Percentiles rank a stretch among this genome's conserved stretches.
phyloP scores from a whole-genome alignment of 1,140 invertebrate species.

The Psix sp. region DNA sequence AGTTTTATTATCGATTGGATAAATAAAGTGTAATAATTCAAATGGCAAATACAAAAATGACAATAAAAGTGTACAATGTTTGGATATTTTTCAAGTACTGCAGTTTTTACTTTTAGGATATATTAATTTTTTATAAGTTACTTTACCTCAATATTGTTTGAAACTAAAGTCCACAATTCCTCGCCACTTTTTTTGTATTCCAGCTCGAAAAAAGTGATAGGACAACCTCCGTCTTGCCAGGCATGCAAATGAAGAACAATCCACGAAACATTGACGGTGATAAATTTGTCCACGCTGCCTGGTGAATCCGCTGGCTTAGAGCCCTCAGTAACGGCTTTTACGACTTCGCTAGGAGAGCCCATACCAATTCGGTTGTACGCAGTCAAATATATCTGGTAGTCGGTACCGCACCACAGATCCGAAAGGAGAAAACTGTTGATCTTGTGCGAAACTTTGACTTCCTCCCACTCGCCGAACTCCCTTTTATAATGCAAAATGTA shows the following conservation, averaged over 20 bases:
- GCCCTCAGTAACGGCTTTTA: constrained; percentile 89
- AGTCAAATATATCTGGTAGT: constrained; percentile 91
- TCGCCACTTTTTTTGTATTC: constrained; percentile 83
- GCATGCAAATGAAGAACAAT: constrained; percentile 91
- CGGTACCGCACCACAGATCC: constrained; percentile 91
- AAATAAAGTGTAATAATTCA: too few species aligned
- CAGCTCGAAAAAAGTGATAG: constrained; percentile 90
- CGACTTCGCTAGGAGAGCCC: constrained; percentile 90
- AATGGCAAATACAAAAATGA: too few species aligned
- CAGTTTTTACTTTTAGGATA: background rate
- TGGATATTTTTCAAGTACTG: constrained; percentile 1
- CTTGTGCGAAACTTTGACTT: constrained; percentile 87
- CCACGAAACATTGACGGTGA: constrained; percentile 91
- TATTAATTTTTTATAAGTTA: background rate
- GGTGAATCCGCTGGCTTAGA: constrained; percentile 88
- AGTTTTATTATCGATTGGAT: too few species aligned
- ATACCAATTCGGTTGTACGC: constrained; percentile 93
- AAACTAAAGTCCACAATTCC: constrained; percentile 78
- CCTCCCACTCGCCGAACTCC: constrained; percentile 93
- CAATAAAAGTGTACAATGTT: background rate
- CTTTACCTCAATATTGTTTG: constrained; percentile 79
- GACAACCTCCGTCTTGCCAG: constrained; percentile 93
- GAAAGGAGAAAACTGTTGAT: constrained; percentile 86
- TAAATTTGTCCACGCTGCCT: constrained; percentile 79
- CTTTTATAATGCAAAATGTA: constrained; percentile 92